Evolutionary conservation across 2,888 invertebrate genomes (phyloP).

Genomic region (Eumacrocentrus americanus): DNA sequence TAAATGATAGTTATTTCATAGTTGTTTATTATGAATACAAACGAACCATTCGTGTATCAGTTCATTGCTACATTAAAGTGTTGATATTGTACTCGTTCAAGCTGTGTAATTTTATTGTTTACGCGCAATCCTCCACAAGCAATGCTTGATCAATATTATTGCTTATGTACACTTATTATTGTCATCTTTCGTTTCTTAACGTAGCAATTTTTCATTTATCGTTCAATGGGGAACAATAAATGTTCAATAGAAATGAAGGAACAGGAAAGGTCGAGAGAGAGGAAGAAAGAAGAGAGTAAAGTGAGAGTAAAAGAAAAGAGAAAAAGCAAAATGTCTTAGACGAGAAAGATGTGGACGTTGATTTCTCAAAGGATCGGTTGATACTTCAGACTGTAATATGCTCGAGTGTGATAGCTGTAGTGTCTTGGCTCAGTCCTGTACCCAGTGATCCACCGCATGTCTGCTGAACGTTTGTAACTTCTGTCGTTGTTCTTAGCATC

Average conservation of each 20-base stretch:
- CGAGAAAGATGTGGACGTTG: not conserved
- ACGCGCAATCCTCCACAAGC: no score
- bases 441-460: slow-evolving; percentile 52
- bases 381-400: slow-evolving; percentile 60
- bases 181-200: not conserved
- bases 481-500: slow-evolving; percentile 49
- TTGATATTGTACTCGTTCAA: slow-evolving; percentile 58
- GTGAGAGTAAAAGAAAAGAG: not conserved
- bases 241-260: not conserved
- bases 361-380: slow-evolving; percentile 51
- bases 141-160: no score
- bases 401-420: slow-evolving; percentile 59
- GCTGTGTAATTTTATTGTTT: slow-evolving; percentile 32
- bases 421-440: slow-evolving; percentile 50
- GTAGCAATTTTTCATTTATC: not conserved
- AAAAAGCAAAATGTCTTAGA: not conserved
- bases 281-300: not conserved
- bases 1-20: slow-evolving; percentile 53
- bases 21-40: slow-evolving; percentile 57
- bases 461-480: slow-evolving; percentile 53
- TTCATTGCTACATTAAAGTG: slow-evolving; percentile 59
- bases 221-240: not conserved
- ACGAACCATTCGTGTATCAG: slow-evolving; percentile 56
- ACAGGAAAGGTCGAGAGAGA: not conserved
- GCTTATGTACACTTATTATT: no score